Evolutionary conservation across 2,113 vertebrate genomes (phyloP).

Genomic region (Chaetodon auriga): DNA sequence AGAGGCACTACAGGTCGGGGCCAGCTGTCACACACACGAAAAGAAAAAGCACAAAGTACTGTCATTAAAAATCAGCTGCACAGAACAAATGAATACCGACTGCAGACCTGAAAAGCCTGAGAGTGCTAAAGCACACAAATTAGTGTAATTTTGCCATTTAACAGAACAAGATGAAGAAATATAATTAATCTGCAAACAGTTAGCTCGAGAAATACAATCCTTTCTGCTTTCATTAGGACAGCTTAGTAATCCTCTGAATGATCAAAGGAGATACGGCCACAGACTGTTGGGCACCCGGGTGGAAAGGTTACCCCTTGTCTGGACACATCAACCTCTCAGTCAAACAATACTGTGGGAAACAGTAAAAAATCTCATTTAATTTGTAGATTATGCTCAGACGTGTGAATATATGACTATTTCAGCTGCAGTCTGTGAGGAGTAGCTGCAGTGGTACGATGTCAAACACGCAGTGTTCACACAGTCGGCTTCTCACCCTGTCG

Average conservation of each 20-base stretch:
- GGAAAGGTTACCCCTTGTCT: background rate
- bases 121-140: background rate
- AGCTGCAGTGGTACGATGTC: background rate
- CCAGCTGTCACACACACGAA: conserved; percentile 84
- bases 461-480: background rate
- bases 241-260: conserved; percentile 18
- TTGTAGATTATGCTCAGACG: background rate
- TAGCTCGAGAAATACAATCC: conserved; percentile 1
- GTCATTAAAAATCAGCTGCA: background rate
- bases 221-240: conserved; percentile 24
- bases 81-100: background rate
- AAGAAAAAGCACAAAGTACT: background rate
- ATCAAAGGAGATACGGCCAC: conserved; percentile 30
- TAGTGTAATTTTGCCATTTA: background rate
- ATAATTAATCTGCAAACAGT: conserved; percentile 12
- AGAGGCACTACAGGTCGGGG: conserved; percentile 90
- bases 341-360: conserved; percentile 8
- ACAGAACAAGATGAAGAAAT: background rate
- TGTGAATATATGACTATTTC: background rate
- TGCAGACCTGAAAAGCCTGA: background rate
- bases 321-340: background rate
- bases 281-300: background rate
- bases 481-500: conserved; percentile 86
- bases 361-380: background rate
- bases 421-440: background rate